Percentiles rank a stretch among this genome's conserved stretches.
Evolutionary conservation across 2,888 invertebrate genomes (phyloP).

Genomic region (Drosophila melanosoma): DNA sequence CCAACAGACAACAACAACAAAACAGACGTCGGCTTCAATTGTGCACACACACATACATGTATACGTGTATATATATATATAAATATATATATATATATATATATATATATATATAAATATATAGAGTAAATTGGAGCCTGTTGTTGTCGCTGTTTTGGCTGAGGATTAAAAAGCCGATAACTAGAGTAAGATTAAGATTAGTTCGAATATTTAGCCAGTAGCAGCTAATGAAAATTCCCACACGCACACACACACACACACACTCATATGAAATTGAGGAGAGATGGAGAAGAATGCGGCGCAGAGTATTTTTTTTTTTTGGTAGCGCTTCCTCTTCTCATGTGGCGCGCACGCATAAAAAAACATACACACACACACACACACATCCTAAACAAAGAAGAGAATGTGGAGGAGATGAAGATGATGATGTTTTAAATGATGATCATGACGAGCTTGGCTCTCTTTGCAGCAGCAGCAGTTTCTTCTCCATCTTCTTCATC

Average conservation of each 20-base stretch:
- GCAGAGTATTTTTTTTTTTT: constrained; percentile 36
- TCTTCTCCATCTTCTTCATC: constrained; percentile 17
- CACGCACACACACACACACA: constrained; percentile 15
- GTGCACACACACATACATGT: constrained; percentile 12
- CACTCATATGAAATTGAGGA: not conserved
- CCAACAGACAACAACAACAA: constrained; percentile 17
- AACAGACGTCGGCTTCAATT: constrained; percentile 30
- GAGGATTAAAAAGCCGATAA: constrained; percentile 36
- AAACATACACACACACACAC: constrained; percentile 35
- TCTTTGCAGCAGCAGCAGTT: constrained; percentile 20
- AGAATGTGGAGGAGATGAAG: constrained; percentile 46
- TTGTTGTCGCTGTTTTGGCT: constrained; percentile 11
- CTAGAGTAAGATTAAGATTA: constrained; percentile 45
- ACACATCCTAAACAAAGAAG: constrained; percentile 59
- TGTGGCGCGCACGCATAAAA: constrained; percentile 55
- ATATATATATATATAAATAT: not conserved
- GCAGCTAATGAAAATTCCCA: constrained; percentile 25
- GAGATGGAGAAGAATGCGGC: constrained; percentile 17
- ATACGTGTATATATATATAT: not conserved
- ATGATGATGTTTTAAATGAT: constrained; percentile 18
- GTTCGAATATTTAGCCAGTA: constrained; percentile 25
- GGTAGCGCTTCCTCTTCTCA: constrained; percentile 52
- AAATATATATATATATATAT: not conserved
- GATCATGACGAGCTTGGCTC: constrained; percentile 38
- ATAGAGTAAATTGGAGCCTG: constrained; percentile 17